Base-by-base conservation (phyloP, 2,797 vertebrate species). In the Catamblyrhynchus diadema region DNA sequence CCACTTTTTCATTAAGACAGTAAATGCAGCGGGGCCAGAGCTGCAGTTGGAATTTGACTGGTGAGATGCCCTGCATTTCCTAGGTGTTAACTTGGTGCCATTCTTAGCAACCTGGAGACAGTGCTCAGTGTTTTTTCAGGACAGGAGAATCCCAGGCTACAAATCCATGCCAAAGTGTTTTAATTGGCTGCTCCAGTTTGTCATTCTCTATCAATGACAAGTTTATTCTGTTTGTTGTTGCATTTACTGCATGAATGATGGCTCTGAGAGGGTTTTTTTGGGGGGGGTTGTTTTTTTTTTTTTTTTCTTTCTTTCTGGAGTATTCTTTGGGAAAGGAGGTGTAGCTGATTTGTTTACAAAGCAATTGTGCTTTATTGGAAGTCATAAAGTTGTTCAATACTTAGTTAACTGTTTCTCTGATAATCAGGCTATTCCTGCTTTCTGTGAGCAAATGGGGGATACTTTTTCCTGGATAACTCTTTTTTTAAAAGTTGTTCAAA, bases 301-400 rank as follows among this genome's bases (percentile, higher is more conserved):
- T 21, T 18, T 27, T 7, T 12, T 1, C 6, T 39, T 14, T 14
- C 3, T 60, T 39, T 30, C 50, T 78, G 18, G 60, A 78, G 57
- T 41, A 7, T 91, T 80, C 75, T 84, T 87, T 41, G 44, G 32
- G 14, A 71, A 80, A 61, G 47, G 48, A 50, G 73, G 17, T 56
- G 44, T 77, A 69, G 51, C 77, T 82, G 67, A 66, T 65, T 69
- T 94, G 79, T 94, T 93, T 85, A 66, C 81, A 83, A 78, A 83
- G 79, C 57, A 81, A 1, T 81, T 86, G 54, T 91, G 65, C 81
- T 96, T 92, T 94, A 89, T 42, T 92, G 61, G 74, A 93, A 89
- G 88, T 78, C 57, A 42, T 94, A 90, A 94, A 94, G 42, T 53
- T 37, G 80, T 77, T 88, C 65, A 44, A 2, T 78, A 57, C 41